phyloP scores from a whole-genome alignment of 2,797 vertebrate genomes.

The Gallinago nigripennis region DNA sequence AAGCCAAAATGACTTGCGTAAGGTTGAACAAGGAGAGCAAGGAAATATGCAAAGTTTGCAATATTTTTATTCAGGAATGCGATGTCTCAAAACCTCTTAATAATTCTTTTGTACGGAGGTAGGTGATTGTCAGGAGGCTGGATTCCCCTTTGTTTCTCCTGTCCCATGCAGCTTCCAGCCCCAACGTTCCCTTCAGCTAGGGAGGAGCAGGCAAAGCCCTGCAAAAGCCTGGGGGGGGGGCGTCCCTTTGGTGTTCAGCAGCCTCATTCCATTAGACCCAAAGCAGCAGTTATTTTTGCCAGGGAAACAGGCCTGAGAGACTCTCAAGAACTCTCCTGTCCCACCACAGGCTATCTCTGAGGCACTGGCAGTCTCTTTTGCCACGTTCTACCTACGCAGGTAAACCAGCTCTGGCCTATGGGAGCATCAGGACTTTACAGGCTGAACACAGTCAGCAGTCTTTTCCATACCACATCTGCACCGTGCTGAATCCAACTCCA shows the following conservation, averaged over 20 bases:
- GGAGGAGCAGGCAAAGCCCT: neutral
- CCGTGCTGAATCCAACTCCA: neutral
- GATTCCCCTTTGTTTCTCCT: neutral
- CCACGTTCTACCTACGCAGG: neutral
- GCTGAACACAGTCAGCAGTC: neutral
- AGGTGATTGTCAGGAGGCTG: neutral
- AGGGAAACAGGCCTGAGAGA: neutral
- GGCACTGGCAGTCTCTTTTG: constrained; percentile 9
- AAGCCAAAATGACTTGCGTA: neutral
- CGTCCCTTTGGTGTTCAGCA: neutral
- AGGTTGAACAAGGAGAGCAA: neutral
- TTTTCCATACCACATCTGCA: neutral
- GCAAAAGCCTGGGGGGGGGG: neutral
- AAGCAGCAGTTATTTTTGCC: constrained; percentile 38
- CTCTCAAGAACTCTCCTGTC: neutral
- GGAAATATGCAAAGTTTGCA: neutral
- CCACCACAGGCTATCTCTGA: neutral
- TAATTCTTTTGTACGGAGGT: neutral
- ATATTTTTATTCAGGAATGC: neutral
- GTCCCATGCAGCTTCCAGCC: neutral
- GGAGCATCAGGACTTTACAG: neutral
- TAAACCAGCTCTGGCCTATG: constrained; percentile 4
- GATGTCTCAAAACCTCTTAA: neutral
- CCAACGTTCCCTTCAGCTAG: neutral
- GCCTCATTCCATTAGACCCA: neutral